Percentiles rank a stretch among this genome's conserved stretches.
Conservation (phyloP, 92 coral and sea anemone species). For the Diadumene lineata region DNA sequence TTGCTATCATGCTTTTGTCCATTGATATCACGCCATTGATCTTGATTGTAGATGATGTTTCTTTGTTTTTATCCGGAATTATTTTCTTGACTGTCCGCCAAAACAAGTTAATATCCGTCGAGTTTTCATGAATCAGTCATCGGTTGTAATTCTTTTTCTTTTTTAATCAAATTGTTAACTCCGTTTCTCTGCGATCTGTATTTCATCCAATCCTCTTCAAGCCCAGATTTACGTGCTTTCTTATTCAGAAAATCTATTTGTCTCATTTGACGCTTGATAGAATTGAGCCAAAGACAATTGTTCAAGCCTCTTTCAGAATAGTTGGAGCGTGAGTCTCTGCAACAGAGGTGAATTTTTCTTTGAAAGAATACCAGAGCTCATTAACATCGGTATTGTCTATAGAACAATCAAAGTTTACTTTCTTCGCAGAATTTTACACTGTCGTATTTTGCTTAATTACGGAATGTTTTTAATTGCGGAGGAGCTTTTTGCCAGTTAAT, state of each 20-base stretch:
- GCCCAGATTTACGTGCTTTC: neutral
- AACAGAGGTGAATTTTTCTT: too few species aligned
- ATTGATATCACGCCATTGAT: constrained; percentile 17
- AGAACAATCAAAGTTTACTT: neutral
- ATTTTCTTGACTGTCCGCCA: constrained; percentile 49
- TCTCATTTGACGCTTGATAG: neutral
- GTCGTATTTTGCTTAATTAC: neutral
- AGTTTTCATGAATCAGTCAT: neutral
- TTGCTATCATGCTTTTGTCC: constrained; percentile 42
- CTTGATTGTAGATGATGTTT: constrained; percentile 24
- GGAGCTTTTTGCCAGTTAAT: neutral
- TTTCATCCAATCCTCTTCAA: neutral
- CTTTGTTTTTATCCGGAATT: constrained; percentile 47
- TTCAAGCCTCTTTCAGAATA: neutral
- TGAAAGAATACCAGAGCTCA: neutral
- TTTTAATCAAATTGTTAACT: neutral
- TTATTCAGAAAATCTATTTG: neutral
- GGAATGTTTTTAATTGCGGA: neutral
- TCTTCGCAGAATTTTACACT: neutral
- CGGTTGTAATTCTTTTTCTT: neutral
- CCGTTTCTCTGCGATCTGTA: neutral
- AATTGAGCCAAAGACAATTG: neutral
- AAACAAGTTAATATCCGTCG: constrained; percentile 33
- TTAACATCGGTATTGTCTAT: neutral
- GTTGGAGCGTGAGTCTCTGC: neutral